Conservation (phyloP, 2,797 vertebrate species). For the Phoxinus dragarum region DNA sequence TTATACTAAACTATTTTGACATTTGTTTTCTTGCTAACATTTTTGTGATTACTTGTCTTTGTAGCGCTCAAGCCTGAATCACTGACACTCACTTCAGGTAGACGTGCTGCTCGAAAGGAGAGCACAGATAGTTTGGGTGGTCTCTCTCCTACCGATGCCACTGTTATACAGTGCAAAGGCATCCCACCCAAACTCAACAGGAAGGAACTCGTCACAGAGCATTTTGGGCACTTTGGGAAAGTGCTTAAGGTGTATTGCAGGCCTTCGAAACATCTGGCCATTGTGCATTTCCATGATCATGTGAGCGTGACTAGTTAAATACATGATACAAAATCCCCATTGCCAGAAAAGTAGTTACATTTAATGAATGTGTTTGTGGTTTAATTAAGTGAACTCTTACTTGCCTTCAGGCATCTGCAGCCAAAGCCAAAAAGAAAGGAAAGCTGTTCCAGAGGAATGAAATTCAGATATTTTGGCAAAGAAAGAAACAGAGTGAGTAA, state of each 20-base stretch:
- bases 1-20: not conserved
- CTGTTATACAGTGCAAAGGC: constrained; percentile 83
- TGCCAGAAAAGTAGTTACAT: not conserved
- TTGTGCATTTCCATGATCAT: constrained; percentile 88
- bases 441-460: constrained; percentile 83
- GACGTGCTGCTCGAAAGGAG: constrained; percentile 71
- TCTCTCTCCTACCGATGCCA: constrained; percentile 75
- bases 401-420: constrained; percentile 83
- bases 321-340: not conserved
- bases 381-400: not conserved
- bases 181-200: constrained; percentile 83
- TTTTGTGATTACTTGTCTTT: constrained; percentile 10
- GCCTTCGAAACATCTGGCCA: constrained; percentile 79
- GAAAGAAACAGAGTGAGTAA: constrained; percentile 89
- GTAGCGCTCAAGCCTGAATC: constrained; percentile 35
- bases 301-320: constrained; percentile 75
- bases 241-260: constrained; percentile 81
- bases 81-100: constrained; percentile 37
- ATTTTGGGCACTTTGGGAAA: constrained; percentile 86
- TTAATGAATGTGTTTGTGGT: not conserved
- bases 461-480: constrained; percentile 87
- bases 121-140: constrained; percentile 78
- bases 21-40: not conserved
- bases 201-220: constrained; percentile 79
- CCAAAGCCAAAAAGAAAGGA: constrained; percentile 87